These are phyloP conservation scores for Ennomos erosarius DNA, from an alignment of 2,888 invertebrate species.

Conservation along the genomic window DNA sequence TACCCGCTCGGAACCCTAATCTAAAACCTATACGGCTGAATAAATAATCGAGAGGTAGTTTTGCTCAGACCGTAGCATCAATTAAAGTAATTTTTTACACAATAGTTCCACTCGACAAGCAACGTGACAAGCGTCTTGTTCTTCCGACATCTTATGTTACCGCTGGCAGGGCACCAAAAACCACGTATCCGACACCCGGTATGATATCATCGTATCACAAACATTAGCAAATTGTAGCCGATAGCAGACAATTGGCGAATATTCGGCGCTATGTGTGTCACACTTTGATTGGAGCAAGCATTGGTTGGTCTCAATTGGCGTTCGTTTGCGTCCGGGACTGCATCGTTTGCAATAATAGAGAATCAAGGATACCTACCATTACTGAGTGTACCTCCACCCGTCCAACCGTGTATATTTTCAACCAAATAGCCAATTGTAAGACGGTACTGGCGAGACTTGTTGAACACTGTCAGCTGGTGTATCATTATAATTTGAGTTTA, in stretches of 20 bases:
- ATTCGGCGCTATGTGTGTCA: slow-evolving; percentile 58
- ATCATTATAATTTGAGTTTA: no score
- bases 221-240: slow-evolving; percentile 22
- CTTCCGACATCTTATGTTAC: slow-evolving; percentile 6
- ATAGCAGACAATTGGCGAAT: slow-evolving; percentile 51
- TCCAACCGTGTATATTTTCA: no score
- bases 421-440: no score
- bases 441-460: no score
- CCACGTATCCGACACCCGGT: slow-evolving; percentile 19
- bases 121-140: slow-evolving; percentile 12
- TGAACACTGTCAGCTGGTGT: no score
- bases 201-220: slow-evolving; percentile 57
- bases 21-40: no score
- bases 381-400: no score
- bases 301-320: slow-evolving; percentile 58
- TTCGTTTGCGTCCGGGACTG: slow-evolving; percentile 43
- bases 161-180: slow-evolving; percentile 12
- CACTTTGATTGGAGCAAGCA: slow-evolving; percentile 61
- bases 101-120: slow-evolving; percentile 6
- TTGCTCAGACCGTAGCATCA: slow-evolving; percentile 5
- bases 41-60: no score
- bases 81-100: slow-evolving; percentile 1
- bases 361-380: slow-evolving; percentile 2
- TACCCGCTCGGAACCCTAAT: no score
- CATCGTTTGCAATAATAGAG: slow-evolving; percentile 26